phyloP scores from a whole-genome alignment of 2,888 invertebrate species.

The Melipona bicolor region DNA sequence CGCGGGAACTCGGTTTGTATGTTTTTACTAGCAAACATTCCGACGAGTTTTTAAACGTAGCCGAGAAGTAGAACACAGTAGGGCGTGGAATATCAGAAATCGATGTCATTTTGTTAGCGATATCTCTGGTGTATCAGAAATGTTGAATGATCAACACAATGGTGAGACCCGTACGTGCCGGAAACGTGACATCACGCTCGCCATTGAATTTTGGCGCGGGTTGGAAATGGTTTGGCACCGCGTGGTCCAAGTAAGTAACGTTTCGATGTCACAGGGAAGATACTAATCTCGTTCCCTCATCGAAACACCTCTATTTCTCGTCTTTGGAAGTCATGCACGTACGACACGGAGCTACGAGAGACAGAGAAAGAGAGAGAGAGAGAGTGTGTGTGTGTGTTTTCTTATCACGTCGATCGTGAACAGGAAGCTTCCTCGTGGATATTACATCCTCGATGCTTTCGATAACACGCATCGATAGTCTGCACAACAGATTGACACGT shows the following conservation, averaged over 20 bases:
- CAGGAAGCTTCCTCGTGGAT: conserved; percentile 35
- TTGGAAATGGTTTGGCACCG: conserved; percentile 40
- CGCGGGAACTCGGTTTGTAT: not conserved
- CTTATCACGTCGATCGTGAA: conserved; percentile 43
- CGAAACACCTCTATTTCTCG: conserved; percentile 56
- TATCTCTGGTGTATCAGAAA: conserved; percentile 63
- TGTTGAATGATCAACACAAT: conserved; percentile 68
- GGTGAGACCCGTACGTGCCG: conserved; percentile 58
- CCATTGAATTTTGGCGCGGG: conserved; percentile 52
- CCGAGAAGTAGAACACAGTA: not conserved
- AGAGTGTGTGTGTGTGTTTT: not conserved
- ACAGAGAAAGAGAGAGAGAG: no score
- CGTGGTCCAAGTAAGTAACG: conserved; percentile 64
- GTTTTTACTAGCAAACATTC: not conserved
- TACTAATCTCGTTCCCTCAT: conserved; percentile 62
- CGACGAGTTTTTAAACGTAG: not conserved
- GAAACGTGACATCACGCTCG: conserved; percentile 55
- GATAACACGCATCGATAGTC: not conserved
- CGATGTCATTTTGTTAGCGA: conserved; percentile 62
- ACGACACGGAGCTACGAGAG: conserved; percentile 3
- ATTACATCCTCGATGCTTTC: conserved; percentile 16
- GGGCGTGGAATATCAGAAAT: conserved; percentile 47
- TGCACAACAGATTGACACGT: not conserved
- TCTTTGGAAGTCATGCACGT: conserved; percentile 36
- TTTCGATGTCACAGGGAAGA: conserved; percentile 56